Percentiles rank a stretch among this genome's conserved stretches.
Evolutionary conservation across 92 coral and sea anemone species (phyloP).

Genomic region (Montipora capitata): DNA sequence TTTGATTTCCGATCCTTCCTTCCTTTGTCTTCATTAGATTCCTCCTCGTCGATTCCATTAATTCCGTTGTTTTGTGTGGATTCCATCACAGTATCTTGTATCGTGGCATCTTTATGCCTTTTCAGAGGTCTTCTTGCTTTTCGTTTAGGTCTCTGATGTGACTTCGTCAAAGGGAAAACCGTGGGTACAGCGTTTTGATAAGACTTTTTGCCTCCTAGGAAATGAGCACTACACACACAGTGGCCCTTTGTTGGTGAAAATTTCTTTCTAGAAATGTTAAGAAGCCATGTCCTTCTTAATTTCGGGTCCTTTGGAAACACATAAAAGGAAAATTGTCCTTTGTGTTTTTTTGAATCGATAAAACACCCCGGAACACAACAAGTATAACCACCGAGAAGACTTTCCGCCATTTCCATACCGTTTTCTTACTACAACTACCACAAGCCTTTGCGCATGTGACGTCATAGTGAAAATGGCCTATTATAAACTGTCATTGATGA

Average conservation of each 20-base stretch:
- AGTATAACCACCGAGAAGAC: conserved; percentile 35
- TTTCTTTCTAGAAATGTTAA: conserved; percentile 47
- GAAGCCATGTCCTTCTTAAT: conserved; percentile 40
- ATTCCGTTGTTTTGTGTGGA: too few relatives aligned
- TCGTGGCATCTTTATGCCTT: too few relatives aligned
- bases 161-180: conserved; percentile 37
- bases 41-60: too few relatives aligned
- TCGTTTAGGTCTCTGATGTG: conserved; percentile 28
- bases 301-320: conserved; percentile 27
- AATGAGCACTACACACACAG: conserved; percentile 48
- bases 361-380: conserved; percentile 39
- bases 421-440: conserved; percentile 18
- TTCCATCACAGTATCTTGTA: too few relatives aligned
- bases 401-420: conserved; percentile 31
- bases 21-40: neutral
- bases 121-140: conserved; percentile 35
- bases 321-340: conserved; percentile 48
- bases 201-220: conserved; percentile 54
- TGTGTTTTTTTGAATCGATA: conserved; percentile 49
- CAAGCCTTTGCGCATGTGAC: neutral
- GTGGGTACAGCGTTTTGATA: conserved; percentile 58
- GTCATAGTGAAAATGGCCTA: neutral
- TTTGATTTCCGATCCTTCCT: neutral
- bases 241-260: conserved; percentile 17
- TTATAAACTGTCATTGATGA: too few relatives aligned